phyloP scores from a whole-genome alignment of 2,113 vertebrate species.

The Scophthalmus maximus region DNA sequence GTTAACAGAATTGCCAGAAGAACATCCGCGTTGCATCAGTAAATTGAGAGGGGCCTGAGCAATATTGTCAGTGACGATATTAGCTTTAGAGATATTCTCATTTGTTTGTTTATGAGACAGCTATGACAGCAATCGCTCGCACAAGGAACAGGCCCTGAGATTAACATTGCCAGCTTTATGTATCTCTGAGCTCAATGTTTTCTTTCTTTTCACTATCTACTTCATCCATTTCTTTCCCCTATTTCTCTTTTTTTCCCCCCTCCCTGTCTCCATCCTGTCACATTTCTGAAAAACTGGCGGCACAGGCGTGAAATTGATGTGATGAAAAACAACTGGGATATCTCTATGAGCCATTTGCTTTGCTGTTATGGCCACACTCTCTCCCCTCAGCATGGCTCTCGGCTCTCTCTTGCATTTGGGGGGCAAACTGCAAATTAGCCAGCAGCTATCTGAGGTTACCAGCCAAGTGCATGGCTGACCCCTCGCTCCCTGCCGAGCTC shows the following conservation, averaged over 20 bases:
- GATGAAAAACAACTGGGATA: constrained; percentile 82
- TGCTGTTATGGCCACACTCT: constrained; percentile 64
- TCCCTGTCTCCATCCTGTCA: constrained; percentile 61
- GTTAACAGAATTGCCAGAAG: constrained; percentile 22
- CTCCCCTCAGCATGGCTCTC: constrained; percentile 61
- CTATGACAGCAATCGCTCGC: constrained; percentile 46
- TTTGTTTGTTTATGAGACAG: constrained; percentile 51
- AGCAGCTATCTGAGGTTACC: constrained; percentile 78
- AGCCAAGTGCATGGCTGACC: constrained; percentile 66
- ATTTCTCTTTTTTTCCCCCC: constrained; percentile 17
- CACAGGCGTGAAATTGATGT: constrained; percentile 78
- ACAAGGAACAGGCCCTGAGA: constrained; percentile 39
- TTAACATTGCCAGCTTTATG: constrained; percentile 48
- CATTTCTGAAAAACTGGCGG: constrained; percentile 61
- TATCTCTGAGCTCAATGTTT: constrained; percentile 26
- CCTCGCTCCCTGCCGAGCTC: constrained; percentile 54
- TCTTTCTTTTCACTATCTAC: constrained; percentile 28
- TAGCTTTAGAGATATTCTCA: constrained; percentile 46
- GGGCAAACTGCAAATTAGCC: constrained; percentile 79
- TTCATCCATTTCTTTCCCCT: background rate
- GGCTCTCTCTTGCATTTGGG: constrained; percentile 71
- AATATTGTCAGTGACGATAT: constrained; percentile 50
- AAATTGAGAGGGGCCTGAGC: constrained; percentile 43
- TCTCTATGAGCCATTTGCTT: constrained; percentile 81
- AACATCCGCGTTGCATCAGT: constrained; percentile 57